Percentiles rank a stretch among this genome's conserved stretches.
Evolutionary conservation across 2,113 vertebrate species (phyloP).

Genomic region (Galemys pyrenaicus): DNA sequence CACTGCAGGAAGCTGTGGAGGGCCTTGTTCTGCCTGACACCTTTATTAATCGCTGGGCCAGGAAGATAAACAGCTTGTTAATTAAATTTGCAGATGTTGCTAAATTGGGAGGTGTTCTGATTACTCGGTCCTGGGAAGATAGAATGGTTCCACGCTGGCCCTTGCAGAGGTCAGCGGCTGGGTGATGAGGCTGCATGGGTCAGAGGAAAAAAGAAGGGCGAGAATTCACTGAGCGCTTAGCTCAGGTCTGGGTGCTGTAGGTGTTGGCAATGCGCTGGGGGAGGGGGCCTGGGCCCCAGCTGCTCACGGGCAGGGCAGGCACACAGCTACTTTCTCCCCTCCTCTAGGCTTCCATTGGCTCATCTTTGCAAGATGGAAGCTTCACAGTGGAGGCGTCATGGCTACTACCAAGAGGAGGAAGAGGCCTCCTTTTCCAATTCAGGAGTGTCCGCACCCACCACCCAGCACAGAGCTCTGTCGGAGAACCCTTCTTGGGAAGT

Average conservation of each 20-base stretch:
- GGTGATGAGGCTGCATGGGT: background rate
- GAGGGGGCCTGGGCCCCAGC: background rate
- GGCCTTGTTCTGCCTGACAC: slow-evolving; percentile 71
- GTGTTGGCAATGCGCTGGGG: no score
- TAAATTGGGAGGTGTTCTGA: slow-evolving; percentile 62
- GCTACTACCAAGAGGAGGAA: background rate
- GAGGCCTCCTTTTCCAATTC: background rate
- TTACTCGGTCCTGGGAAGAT: slow-evolving; percentile 46
- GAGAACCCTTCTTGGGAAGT: background rate
- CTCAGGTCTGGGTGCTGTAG: background rate
- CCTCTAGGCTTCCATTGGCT: background rate
- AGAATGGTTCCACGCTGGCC: background rate
- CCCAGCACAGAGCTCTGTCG: background rate
- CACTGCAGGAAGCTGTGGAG: slow-evolving; percentile 30
- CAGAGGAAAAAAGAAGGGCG: background rate
- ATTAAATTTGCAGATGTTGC: slow-evolving; percentile 79
- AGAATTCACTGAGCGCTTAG: background rate
- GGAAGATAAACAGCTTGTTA: slow-evolving; percentile 77
- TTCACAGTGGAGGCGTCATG: rapidly evolving
- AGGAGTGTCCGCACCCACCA: background rate
- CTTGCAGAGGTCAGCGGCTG: background rate
- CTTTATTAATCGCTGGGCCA: slow-evolving; percentile 75
- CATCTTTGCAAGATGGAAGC: background rate
- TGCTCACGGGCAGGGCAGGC: background rate
- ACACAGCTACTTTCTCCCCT: no score